Base-by-base conservation (phyloP, 2,888 invertebrate genomes). In the Chaetogeoica ovagalla region DNA sequence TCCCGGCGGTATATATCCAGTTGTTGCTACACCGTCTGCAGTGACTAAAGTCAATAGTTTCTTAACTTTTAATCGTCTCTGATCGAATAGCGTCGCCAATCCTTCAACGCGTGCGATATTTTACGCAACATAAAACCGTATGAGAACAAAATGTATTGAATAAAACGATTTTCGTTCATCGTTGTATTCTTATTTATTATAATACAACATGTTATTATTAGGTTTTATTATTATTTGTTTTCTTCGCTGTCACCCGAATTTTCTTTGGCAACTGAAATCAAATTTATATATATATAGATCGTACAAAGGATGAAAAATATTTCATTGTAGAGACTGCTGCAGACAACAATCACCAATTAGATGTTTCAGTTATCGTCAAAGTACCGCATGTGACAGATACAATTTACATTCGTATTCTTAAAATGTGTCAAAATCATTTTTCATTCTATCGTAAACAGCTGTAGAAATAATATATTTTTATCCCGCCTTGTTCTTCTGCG, bases 351-450 rank as follows among this genome's bases (percentile, higher is more conserved):
- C 57, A 43, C 66, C 43, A 66, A 66, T 75, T 75, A 75, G 43
- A 19, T 30, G 30, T 17, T 8, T 66, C 19, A 30, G 66, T 66
- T 75, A 59, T 43, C 30, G 57, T 75, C 43, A 57, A 75, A 57
- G 66, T 48, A 48, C 48, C 8, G 30, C 30, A 4, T 30, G 13
- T 75, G 66, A 43, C 66, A 30, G 23, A 43, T 59, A 66, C 43
- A 23, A 43, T 66, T 39, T 23, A 23, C 66, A 66, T 66, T 57
- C 43, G 11, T 19, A 55, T 65, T 65, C 55, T 21, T 39, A 30
- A 63, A 74, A 65, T 39, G 66, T 75, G 75, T 75, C 66, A 75
- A 66, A 75, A 75, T 43, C 7, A 23, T 75, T 66, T 30, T 75
- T 57, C 11, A 43, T 8, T 66, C 5, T 52, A 66, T 75, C 43